Percentiles rank a stretch among this genome's conserved stretches.
phyloP scores from a whole-genome alignment of 2,113 vertebrate species.

The Urocynchramus pylzowi region DNA sequence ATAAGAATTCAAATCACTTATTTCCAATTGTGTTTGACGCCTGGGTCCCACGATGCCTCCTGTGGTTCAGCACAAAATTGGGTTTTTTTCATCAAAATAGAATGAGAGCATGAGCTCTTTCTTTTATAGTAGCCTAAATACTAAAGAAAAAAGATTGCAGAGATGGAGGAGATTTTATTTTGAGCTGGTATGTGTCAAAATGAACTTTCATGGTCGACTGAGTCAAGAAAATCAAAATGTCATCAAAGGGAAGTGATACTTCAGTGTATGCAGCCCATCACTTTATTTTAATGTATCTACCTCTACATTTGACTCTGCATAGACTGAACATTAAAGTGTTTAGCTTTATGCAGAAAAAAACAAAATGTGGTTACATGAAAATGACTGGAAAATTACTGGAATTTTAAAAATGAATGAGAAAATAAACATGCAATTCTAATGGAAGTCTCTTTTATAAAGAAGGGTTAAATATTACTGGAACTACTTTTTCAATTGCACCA shows the following conservation, averaged over 20 bases:
- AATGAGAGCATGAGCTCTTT: constrained; percentile 5
- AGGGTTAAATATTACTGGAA: neutral
- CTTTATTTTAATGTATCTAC: neutral
- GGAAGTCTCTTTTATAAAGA: neutral
- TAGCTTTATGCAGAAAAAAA: neutral
- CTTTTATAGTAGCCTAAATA: constrained; percentile 42
- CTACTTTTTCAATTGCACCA: neutral
- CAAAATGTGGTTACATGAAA: neutral
- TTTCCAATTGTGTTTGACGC: neutral
- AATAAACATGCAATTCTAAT: neutral
- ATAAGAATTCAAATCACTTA: constrained; percentile 41
- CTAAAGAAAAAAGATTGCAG: constrained; percentile 26
- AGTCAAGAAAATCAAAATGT: constrained; percentile 53
- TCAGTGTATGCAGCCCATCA: neutral
- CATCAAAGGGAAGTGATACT: constrained; percentile 25
- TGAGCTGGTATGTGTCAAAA: constrained; percentile 43
- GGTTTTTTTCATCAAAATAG: constrained; percentile 40
- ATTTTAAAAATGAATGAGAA: neutral
- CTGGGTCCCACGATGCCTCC: neutral
- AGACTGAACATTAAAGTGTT: neutral
- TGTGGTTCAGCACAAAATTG: constrained; percentile 50
- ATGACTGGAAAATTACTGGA: neutral
- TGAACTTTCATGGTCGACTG: constrained; percentile 30
- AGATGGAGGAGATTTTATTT: constrained; percentile 35
- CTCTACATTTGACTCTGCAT: neutral